Base-by-base conservation (phyloP, 2,888 invertebrate genomes). In the Cylindroiulus punctatus region DNA sequence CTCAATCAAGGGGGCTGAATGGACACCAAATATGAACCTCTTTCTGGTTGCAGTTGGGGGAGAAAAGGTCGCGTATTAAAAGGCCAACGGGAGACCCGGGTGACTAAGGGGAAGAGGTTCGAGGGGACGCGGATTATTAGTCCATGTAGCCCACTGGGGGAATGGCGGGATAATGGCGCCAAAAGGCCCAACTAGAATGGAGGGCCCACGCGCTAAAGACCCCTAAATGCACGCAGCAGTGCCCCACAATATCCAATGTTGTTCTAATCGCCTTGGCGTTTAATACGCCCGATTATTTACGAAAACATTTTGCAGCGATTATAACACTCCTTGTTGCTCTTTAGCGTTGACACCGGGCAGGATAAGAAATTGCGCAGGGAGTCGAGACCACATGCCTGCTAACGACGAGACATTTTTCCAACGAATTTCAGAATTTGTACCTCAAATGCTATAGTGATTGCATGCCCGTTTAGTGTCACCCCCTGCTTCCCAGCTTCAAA, bases 261-360 rank as follows among this genome's bases (percentile, higher is more conserved):
- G 40, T 82, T n/a, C 32, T 82, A 82, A 82, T 82, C 82, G 82
- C 40, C 82, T 82, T 82, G 32, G 32, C 82, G 82, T 82, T 82
- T 82, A 82, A 82, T 82, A 82, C 82, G 82, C 82, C 82, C 32
- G 36, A 36, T 82, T 82, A 82, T 82, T 82, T 82, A 36, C 36
- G 32, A 40, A 82, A 82, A 82, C 82, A 82, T 36, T 40, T 82
- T 82, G 8, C 7, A 22, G 57, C 57, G 57, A 57, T 57, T 57
- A 57, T 57, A 22, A 57, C 57, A 22, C 57, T 57, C 57, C 57
- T 57, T 10, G n/a, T n/a, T 57, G 57, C 22, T 7, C 22, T 17
- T 5, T 57, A 22, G 7, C 57, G 0, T 57, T 57, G 47, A 57
- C 57, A 22, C 57, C 57, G 22, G 57, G 3, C 4, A 22, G 10